Evolutionary conservation across 2,113 vertebrate genomes (phyloP).

Genomic region (Labrus mixtus): DNA sequence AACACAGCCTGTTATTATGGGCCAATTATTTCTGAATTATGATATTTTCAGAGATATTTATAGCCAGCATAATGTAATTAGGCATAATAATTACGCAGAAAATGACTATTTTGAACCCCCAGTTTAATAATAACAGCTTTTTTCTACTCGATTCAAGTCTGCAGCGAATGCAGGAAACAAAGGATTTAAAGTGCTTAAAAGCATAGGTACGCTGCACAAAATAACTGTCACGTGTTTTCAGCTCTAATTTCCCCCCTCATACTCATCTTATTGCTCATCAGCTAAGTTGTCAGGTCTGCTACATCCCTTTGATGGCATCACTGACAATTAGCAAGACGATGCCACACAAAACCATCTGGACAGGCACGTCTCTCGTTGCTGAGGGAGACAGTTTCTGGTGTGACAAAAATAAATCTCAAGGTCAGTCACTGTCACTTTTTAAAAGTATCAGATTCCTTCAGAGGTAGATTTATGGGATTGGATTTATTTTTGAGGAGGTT

Average conservation of each 20-base stretch:
- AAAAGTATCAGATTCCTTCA: slow-evolving; percentile 79
- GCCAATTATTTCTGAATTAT: slow-evolving; percentile 17
- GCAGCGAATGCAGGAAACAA: slow-evolving; percentile 57
- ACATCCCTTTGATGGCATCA: slow-evolving; percentile 86
- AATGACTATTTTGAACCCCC: slow-evolving; percentile 44
- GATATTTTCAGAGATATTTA: slow-evolving; percentile 38
- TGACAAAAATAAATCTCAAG: slow-evolving; percentile 87
- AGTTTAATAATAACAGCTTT: slow-evolving; percentile 48
- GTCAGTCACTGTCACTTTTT: slow-evolving; percentile 83
- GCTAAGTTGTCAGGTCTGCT: slow-evolving; percentile 85
- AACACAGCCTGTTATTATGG: slow-evolving; percentile 12
- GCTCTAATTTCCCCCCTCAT: slow-evolving; percentile 70
- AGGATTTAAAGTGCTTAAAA: slow-evolving; percentile 67
- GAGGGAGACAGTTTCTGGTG: slow-evolving; percentile 82
- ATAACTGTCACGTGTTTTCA: slow-evolving; percentile 74
- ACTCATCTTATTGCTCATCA: slow-evolving; percentile 84
- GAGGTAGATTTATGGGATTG: slow-evolving; percentile 79
- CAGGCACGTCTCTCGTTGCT: slow-evolving; percentile 84
- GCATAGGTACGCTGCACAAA: slow-evolving; percentile 68
- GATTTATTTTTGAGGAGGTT: slow-evolving; percentile 81
- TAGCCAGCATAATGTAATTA: slow-evolving; percentile 42
- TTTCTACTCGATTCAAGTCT: slow-evolving; percentile 31
- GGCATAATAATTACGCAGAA: slow-evolving; percentile 52
- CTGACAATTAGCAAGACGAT: slow-evolving; percentile 88
- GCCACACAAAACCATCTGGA: slow-evolving; percentile 88